phyloP scores from a whole-genome alignment of 2,113 vertebrate species.

The Propithecus coquereli region DNA sequence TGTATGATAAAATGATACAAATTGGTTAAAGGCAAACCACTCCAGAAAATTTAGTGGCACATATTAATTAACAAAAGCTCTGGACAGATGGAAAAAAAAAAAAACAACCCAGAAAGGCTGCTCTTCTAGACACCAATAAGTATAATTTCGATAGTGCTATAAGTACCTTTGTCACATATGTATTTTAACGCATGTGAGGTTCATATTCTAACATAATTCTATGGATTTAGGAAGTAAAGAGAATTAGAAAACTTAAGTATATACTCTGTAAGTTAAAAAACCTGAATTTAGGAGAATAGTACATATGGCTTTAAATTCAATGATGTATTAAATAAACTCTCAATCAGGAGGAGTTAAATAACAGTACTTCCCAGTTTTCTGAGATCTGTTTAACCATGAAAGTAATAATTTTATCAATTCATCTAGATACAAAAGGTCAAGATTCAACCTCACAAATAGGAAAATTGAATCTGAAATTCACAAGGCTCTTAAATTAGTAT shows the following conservation, averaged over 20 bases:
- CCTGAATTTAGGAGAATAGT: not conserved
- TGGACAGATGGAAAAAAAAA: not conserved
- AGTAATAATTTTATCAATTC: constrained; percentile 21
- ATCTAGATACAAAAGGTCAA: not conserved
- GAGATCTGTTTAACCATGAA: not conserved
- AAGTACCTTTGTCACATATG: not conserved
- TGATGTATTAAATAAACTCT: not conserved
- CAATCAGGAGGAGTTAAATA: not conserved
- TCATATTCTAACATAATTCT: not conserved
- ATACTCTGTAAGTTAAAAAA: not conserved
- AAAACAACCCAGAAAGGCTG: not conserved
- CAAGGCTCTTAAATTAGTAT: not conserved
- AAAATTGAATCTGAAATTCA: not conserved
- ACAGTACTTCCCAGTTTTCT: not conserved
- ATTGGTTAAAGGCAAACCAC: not conserved
- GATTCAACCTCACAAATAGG: not conserved
- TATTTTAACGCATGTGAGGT: not conserved
- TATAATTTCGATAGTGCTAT: not conserved
- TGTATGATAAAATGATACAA: not conserved
- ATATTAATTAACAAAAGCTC: not conserved
- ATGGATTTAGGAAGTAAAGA: not conserved
- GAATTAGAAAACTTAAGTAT: not conserved
- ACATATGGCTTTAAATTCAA: not conserved
- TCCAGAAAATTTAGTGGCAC: not conserved
- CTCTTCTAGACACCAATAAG: not conserved